Evolutionary conservation across 2,113 vertebrate species (phyloP).

Genomic region (Sula dactylatra): DNA sequence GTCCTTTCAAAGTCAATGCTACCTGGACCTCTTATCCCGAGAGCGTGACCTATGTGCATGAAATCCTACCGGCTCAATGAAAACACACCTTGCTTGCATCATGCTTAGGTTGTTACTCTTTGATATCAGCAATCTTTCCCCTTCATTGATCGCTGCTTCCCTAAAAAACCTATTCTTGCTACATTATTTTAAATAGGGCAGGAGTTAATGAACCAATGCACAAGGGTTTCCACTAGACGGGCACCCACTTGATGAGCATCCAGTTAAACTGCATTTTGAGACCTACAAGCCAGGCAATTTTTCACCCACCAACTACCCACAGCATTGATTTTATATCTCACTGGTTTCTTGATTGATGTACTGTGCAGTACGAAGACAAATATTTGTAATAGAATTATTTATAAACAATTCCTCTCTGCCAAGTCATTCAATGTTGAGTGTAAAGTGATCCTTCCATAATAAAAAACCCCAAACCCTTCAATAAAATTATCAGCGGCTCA

Average conservation of each 20-base stretch:
- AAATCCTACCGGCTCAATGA: not conserved
- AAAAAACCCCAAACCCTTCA: not conserved
- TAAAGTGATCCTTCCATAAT: not conserved
- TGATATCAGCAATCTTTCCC: not conserved
- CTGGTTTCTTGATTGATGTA: not conserved
- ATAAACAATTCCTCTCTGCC: conserved; percentile 18
- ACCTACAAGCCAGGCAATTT: not conserved
- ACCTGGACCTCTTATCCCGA: not conserved
- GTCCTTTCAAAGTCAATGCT: not conserved
- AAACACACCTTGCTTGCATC: not conserved
- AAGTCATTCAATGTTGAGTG: not conserved
- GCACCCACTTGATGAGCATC: not conserved
- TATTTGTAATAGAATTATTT: not conserved
- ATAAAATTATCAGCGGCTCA: conserved; percentile 21
- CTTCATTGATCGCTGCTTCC: not conserved
- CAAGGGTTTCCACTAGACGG: not conserved
- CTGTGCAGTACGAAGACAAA: not conserved
- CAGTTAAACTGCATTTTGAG: not conserved
- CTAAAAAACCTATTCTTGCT: not conserved
- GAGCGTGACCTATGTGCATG: fast-evolving
- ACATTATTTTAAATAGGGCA: not conserved
- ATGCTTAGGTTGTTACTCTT: not conserved
- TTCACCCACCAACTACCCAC: not conserved
- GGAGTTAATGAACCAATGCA: not conserved
- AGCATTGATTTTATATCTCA: not conserved